Base-by-base conservation (phyloP, 1,140 invertebrate genomes). In the Hylyphantes graminicola region DNA sequence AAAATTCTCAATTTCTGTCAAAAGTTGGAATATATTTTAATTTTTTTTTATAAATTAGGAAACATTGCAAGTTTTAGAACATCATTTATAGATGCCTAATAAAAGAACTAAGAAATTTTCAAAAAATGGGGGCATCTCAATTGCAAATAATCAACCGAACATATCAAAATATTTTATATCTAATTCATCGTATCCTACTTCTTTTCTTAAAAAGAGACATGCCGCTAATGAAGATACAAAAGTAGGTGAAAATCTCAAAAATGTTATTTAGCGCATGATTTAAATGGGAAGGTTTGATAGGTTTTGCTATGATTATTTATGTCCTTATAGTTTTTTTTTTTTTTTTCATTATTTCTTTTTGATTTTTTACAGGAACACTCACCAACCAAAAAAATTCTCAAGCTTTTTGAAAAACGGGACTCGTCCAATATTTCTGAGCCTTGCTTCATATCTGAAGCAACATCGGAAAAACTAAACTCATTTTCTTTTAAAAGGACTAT, bases 121-220 rank as follows among this genome's bases (percentile, higher is more conserved):
- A 50, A 70, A 53, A 70, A 19, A 70, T 53, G 11, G 48, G 0
- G 10, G 48, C 0, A 35, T 35, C 35, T 35, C 35, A 35, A 35
- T 35, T 35, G 11, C 67, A 17, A 70, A 70, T n/a, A 70, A 19
- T 17, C 68, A 70, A 21, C 50, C 48, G 51, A 53, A 15, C 15
- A 70, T 70, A 54, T 70, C 68, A 53, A 70, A 70, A 54, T 70
- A 70, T 17, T 70, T 70, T 17, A 54, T 70, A 54, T 70, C 68
- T 15, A 7, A 53, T 15, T 70, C 50, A 13, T n/a, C n/a, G 2
- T 70, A 70, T 51, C 68, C 68, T 17, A 53, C 68, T 53, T 70
- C 68, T 9, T 70, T 51, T n/a, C 13, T 70, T 10, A 70, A 11
- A 11, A 70, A 70, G 12, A 48, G 68, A 17, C n/a, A 8, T 53